Evolutionary conservation across 2,888 invertebrate genomes (phyloP), one percentile per base, ranked within the genome.

Genomic region (Agrotis exclamationis): DNA sequence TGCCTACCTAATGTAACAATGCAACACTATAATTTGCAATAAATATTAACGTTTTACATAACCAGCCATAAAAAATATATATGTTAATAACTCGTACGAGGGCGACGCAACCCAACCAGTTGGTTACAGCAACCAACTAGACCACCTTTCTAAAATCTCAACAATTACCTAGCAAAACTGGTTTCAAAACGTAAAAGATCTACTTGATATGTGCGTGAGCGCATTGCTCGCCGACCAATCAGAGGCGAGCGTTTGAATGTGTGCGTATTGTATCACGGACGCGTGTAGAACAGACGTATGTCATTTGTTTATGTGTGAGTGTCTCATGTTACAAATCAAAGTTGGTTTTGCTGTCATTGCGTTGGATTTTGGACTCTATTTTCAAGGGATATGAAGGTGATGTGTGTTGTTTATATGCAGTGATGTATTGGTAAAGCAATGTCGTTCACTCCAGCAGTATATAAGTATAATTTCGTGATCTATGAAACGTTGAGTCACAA

Each of bases 61-160:
- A 89, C 82, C 60, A 33, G 78, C 68, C 80, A 84, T 80, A 80
- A 83, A 85, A 85, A 83, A 83, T 79, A 79, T 82, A 84, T 82
- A 83, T 78, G 84, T 74, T 85, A 81, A 85, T 84, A 87, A 84
- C 83, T 84, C 84, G 80, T 70, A 76, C 72, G 74, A 58, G 63
- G 80, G 85, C 83, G 72, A 86, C 76, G 86, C 86, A 86, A 86
- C 79, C 76, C 45, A 87, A 90, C 91, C 81, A 80, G 85, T 84
- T 76, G 62, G 74, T 94, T 94, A 92, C 94, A 90, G 92, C 89
- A 86, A 87, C 87, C 86, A 63, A 74, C 83, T 62, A 62, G 85
- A 86, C 92, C 89, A 92, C 95, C 96, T 96, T 96, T 96, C 96
- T 96, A 96, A 95, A 95, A 95, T 95, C 95, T 95, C 92, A 77